A percentile compares a stretch with the other conserved stretches of the same genome.
These are phyloP conservation scores for Chrysemys picta DNA, from an alignment of 2,113 vertebrate genomes.

Conservation along the genomic window DNA sequence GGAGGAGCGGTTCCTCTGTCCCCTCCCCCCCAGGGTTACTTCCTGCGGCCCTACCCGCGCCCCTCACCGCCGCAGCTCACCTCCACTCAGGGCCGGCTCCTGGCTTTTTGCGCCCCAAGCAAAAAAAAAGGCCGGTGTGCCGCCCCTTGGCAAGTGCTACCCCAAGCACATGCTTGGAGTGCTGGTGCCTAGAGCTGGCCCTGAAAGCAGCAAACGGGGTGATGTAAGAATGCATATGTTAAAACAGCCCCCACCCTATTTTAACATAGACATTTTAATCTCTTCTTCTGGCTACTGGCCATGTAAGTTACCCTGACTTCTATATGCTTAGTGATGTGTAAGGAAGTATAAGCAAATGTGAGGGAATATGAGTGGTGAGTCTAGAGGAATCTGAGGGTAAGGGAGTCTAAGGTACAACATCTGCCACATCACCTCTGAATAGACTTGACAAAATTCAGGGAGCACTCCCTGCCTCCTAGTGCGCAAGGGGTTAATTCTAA, in stretches of 20 bases:
- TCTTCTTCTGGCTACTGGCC: not conserved
- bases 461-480: not conserved
- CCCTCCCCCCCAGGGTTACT: too few species aligned
- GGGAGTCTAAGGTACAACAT: rapidly evolving
- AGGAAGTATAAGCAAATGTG: not conserved
- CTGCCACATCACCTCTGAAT: rapidly evolving
- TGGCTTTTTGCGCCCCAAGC: too few species aligned
- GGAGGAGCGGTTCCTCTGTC: too few species aligned
- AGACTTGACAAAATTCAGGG: not conserved
- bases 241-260: not conserved
- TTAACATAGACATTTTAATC: not conserved
- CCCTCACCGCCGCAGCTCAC: too few species aligned
- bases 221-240: not conserved
- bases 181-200: too few species aligned
- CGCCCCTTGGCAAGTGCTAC: too few species aligned
- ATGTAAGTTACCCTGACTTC: not conserved
- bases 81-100: too few species aligned
- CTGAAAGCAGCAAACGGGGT: not conserved
- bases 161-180: too few species aligned
- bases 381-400: not conserved
- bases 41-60: too few species aligned
- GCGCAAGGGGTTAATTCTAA: not conserved
- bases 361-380: not conserved
- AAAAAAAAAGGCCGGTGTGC: too few species aligned
- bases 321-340: not conserved